A percentile compares a stretch with the other conserved stretches of the same genome.
Conservation (phyloP, 2,113 vertebrate species). For the Heteronetta atricapilla region DNA sequence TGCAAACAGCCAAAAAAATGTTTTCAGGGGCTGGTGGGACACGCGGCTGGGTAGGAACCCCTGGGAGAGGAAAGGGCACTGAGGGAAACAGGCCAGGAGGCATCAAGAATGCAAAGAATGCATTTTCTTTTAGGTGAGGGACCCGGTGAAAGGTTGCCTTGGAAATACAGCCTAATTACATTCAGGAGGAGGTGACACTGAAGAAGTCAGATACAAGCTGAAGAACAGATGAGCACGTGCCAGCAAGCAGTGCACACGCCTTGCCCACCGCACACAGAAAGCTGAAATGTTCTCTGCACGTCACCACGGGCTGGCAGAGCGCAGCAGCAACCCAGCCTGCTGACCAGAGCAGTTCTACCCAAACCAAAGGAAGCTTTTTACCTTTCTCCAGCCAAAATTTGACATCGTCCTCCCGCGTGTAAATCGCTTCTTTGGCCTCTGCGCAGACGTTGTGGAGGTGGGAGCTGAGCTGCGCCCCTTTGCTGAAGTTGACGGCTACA, state of each 20-base stretch:
- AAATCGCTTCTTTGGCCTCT: slow-evolving; percentile 90
- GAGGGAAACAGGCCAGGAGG: neutral
- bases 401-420: slow-evolving; percentile 89
- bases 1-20: no score
- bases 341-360: neutral
- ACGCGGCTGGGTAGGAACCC: fast-evolving
- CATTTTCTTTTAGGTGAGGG: neutral
- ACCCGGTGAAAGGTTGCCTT: neutral
- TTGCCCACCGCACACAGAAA: fast-evolving
- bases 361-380: neutral
- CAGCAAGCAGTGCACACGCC: fast-evolving
- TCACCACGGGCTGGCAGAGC: neutral
- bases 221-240: fast-evolving
- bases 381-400: slow-evolving; percentile 91
- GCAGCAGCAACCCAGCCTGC: neutral
- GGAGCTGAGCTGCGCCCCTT: slow-evolving; percentile 87
- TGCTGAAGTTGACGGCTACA: slow-evolving; percentile 88
- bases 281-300: neutral
- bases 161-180: neutral
- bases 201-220: neutral
- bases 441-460: slow-evolving; percentile 92
- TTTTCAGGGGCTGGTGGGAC: neutral
- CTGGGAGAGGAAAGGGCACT: neutral
- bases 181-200: neutral
- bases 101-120: neutral